phyloP scores from a whole-genome alignment of 2,797 vertebrate genomes.

The Leuciscus waleckii region DNA sequence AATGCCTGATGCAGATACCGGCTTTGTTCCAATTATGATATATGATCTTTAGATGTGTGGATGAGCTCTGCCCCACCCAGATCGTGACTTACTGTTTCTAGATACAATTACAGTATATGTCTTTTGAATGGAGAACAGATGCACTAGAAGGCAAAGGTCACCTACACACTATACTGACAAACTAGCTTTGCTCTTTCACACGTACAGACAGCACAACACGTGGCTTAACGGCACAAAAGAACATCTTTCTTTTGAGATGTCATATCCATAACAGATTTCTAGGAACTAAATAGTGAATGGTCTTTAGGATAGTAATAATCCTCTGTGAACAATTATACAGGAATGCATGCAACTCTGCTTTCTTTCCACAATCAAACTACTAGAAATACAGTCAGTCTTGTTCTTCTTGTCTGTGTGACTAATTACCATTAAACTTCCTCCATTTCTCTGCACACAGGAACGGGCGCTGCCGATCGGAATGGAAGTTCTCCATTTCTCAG shows the following conservation, averaged over 20 bases:
- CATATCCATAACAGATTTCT: neutral
- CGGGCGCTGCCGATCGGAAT: constrained; percentile 93
- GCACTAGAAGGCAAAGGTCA: neutral
- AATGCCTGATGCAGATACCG: neutral
- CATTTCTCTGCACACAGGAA: constrained; percentile 79
- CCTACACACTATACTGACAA: neutral
- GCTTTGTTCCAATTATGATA: constrained; percentile 13
- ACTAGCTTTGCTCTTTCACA: constrained; percentile 16
- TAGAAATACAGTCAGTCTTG: neutral
- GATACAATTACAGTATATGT: constrained; percentile 7
- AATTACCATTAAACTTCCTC: neutral
- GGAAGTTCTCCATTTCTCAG: constrained; percentile 92
- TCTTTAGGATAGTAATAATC: neutral
- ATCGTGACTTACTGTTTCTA: neutral
- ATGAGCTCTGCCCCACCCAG: neutral
- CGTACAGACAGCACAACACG: neutral
- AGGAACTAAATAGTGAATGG: neutral
- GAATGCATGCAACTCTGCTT: neutral
- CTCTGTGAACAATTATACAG: neutral
- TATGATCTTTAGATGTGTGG: constrained; percentile 11
- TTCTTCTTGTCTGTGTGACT: neutral
- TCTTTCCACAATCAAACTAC: neutral
- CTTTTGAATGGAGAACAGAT: constrained; percentile 17
- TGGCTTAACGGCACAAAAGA: neutral
- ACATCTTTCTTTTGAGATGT: neutral